These are phyloP conservation scores for Cassiopea andromeda DNA, from an alignment of 30 jellyfish, hydroid and myxozoan genomes.

Conservation along the genomic window DNA sequence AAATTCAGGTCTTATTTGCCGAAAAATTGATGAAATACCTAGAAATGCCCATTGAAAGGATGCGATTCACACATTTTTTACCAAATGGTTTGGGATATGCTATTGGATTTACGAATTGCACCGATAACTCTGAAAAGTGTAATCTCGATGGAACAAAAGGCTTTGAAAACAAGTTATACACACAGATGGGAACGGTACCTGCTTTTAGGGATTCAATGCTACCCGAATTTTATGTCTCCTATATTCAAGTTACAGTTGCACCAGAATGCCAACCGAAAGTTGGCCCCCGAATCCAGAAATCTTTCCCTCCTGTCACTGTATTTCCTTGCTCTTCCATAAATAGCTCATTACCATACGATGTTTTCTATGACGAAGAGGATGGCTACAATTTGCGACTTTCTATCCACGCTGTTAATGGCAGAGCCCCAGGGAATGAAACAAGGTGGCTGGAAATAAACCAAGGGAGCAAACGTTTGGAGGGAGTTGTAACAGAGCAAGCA, in stretches of 20 bases:
- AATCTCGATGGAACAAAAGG: background rate
- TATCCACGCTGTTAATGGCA: slow-evolving; percentile 41
- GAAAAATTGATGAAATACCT: slow-evolving; percentile 35
- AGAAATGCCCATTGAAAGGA: background rate
- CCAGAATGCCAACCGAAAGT: slow-evolving; percentile 68
- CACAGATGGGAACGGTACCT: slow-evolving; percentile 12
- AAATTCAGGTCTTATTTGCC: slow-evolving; percentile 9
- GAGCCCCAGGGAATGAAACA: background rate
- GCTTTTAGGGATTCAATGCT: slow-evolving; percentile 26
- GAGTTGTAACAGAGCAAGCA: slow-evolving; percentile 62
- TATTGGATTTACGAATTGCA: slow-evolving; percentile 51
- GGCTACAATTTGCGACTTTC: slow-evolving; percentile 57
- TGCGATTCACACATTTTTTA: slow-evolving; percentile 17
- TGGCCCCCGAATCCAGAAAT: slow-evolving; percentile 58
- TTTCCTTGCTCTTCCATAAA: slow-evolving; percentile 56
- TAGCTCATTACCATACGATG: slow-evolving; percentile 26
- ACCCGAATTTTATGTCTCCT: slow-evolving; percentile 35
- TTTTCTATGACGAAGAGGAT: slow-evolving; percentile 85
- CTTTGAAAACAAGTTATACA: slow-evolving; percentile 10
- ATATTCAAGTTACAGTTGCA: slow-evolving; percentile 11
- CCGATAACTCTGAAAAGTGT: slow-evolving; percentile 21
- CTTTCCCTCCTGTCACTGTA: slow-evolving; percentile 66
- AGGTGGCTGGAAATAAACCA: slow-evolving; percentile 30
- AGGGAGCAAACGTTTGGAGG: slow-evolving; percentile 25
- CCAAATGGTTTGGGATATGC: background rate